These are phyloP conservation scores for Pissodes strobi DNA, from an alignment of 1,140 invertebrate genomes.

Conservation along the genomic window DNA sequence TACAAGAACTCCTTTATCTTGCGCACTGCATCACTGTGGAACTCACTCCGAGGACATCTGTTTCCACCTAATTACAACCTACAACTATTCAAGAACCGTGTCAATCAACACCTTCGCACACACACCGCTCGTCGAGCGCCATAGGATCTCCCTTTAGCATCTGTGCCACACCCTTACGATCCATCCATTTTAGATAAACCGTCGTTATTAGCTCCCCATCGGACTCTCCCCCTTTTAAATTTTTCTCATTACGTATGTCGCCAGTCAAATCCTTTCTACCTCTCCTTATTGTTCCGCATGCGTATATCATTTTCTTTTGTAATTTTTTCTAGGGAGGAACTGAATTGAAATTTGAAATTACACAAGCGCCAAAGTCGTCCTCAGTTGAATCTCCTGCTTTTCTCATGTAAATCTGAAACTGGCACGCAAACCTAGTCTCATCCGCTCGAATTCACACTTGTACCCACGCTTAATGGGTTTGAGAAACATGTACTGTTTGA, in stretches of 20 bases:
- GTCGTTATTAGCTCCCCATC: constrained; percentile 51
- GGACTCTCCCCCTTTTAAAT: constrained; percentile 48
- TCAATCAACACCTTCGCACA: too few relatives aligned
- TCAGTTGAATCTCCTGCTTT: constrained; percentile 33
- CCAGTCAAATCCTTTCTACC: constrained; percentile 42
- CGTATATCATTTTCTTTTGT: constrained; percentile 48
- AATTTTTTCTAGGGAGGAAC: constrained; percentile 40
- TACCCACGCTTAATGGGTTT: constrained; percentile 59
- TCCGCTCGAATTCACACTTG: constrained; percentile 50
- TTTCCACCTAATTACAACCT: too few relatives aligned
- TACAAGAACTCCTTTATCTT: too few relatives aligned
- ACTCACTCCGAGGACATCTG: too few relatives aligned
- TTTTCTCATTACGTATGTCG: constrained; percentile 49
- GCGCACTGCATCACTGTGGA: too few relatives aligned
- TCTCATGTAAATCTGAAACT: constrained; percentile 57
- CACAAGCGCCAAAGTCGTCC: constrained; percentile 50
- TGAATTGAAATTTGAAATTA: constrained; percentile 39
- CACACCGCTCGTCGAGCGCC: too few relatives aligned
- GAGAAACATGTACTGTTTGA: constrained; percentile 43
- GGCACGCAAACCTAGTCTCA: constrained; percentile 51
- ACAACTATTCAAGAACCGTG: too few relatives aligned
- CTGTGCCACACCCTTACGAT: constrained; percentile 54
- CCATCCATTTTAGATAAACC: constrained; percentile 55
- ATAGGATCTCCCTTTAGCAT: too few relatives aligned
- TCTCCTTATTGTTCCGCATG: constrained; percentile 52